Evolutionary conservation across 1,140 invertebrate genomes (phyloP), one percentile per base, ranked within the genome.

Genomic region (Hylaeus anthracinus): DNA sequence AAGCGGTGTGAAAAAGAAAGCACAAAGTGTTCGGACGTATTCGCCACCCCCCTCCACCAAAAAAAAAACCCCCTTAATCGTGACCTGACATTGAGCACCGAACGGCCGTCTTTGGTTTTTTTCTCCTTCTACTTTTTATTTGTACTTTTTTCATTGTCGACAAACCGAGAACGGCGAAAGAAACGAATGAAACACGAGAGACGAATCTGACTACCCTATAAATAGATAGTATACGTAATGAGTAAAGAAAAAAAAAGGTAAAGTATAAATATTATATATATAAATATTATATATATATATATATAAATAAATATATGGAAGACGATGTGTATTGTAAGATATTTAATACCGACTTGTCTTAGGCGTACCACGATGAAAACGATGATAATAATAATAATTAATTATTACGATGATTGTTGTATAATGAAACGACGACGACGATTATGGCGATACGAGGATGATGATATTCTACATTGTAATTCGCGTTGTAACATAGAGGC

Each of bases 271-370:
- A 88, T 85, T 26, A 26, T 26, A 91, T 74, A 86, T 83, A 87
- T 80, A 85, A 63, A 88, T 55, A 85, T 79, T 89, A 90, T 86
- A 90, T 87, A 90, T 91, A 26, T 89, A 91, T 74, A 86, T 83
- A 87, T 80, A 85, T 66, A 88, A 55, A 85, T 79, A 88, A 72
- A 91, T 90, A 90, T 88, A 90, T 87, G 81, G 88, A 90, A 88
- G 85, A 90, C 79, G 87, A 90, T 92, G 90, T 92, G 90, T 92
- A 91, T 90, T 92, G 91, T 92, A 92, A 92, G 87, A 92, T 91
- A 92, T 91, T 91, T 91, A 92, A 91, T 92, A 92, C 88, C 82
- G 88, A 91, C 79, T 89, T 88, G 88, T 88, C 82, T 89, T 90
- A 90, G 88, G 86, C 85, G 89, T 79, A 90, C 86, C 84, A 89